These are phyloP conservation scores for Drosophila yooni DNA, from an alignment of 2,888 invertebrate species.

Conservation along the genomic window DNA sequence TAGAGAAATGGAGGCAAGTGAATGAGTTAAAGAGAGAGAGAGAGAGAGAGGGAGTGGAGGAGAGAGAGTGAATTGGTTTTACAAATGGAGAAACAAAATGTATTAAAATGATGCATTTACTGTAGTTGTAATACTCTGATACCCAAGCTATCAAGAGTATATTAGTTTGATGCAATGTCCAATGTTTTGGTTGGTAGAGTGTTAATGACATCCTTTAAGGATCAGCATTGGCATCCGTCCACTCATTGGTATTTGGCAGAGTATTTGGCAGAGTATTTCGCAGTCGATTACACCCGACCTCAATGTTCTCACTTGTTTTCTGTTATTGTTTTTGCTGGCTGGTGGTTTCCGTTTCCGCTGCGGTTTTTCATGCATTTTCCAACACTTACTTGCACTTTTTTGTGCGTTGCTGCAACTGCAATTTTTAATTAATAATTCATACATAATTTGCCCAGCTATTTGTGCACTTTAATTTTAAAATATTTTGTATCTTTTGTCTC, in stretches of 20 bases:
- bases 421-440: conserved; percentile 65
- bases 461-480: conserved; percentile 23
- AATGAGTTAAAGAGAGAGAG: not conserved
- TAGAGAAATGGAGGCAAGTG: not conserved
- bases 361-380: conserved; percentile 20
- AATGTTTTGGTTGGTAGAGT: not conserved
- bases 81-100: not conserved
- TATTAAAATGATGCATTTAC: not conserved
- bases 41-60: not conserved
- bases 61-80: not conserved
- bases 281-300: conserved; percentile 1
- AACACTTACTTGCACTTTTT: conserved; percentile 21
- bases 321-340: conserved; percentile 7
- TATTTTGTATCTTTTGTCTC: not conserved
- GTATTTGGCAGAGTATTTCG: not conserved
- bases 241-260: not conserved
- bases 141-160: not conserved
- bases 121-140: not conserved
- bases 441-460: conserved; percentile 32
- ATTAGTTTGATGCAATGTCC: not conserved
- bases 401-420: conserved; percentile 13
- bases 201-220: not conserved
- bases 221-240: not conserved
- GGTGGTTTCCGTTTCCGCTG: conserved; percentile 5
- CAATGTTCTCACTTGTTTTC: conserved; percentile 15